phyloP scores from a whole-genome alignment of 2,797 vertebrate species.

The Lacerta agilis region DNA sequence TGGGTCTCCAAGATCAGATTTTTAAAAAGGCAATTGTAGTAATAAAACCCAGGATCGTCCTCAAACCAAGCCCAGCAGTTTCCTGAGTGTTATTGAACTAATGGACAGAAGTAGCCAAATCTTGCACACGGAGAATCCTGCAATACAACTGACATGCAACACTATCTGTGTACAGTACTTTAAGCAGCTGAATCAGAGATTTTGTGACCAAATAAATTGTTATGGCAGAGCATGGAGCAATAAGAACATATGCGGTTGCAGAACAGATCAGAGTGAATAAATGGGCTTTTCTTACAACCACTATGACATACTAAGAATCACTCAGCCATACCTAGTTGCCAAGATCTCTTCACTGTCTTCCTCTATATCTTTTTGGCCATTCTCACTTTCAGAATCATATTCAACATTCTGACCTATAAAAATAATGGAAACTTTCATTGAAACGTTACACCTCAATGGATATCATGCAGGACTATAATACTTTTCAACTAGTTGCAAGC shows the following conservation, averaged over 20 bases:
- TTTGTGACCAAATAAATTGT: neutral
- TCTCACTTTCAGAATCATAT: neutral
- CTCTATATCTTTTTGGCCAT: rapidly evolving
- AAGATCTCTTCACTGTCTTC: constrained; percentile 17
- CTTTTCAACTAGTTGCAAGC: neutral
- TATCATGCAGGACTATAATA: neutral
- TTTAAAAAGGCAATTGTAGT: neutral
- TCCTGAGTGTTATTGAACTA: neutral
- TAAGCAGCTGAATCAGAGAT: neutral
- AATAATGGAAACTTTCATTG: neutral
- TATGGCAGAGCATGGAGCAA: neutral
- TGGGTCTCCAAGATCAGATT: neutral
- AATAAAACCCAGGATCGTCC: neutral
- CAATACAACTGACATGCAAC: neutral
- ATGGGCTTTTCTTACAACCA: neutral
- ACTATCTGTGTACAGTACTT: neutral
- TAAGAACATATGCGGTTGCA: neutral
- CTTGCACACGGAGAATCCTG: neutral
- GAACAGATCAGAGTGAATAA: neutral
- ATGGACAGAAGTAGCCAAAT: neutral
- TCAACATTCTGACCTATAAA: neutral
- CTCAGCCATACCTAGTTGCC: constrained; percentile 44
- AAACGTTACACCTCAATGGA: neutral
- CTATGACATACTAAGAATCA: neutral
- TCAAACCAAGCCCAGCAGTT: neutral